Percentiles rank a stretch among this genome's conserved stretches.
Conservation (phyloP, 2,888 invertebrate genomes). For the Leucophenga montana region DNA sequence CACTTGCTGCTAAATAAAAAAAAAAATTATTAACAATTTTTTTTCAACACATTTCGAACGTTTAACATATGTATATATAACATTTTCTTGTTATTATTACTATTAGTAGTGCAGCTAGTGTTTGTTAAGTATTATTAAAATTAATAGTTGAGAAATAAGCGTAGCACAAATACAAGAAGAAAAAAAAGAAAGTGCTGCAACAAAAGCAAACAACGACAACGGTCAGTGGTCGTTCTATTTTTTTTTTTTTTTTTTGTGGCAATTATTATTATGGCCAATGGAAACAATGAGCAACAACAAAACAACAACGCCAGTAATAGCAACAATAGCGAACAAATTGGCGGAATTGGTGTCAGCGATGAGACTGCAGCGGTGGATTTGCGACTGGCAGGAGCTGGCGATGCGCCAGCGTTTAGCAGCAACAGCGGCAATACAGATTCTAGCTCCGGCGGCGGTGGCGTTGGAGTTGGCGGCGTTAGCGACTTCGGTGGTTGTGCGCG, state of each 20-base stretch:
- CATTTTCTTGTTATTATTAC: background rate
- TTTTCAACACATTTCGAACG: background rate
- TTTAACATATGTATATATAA: background rate
- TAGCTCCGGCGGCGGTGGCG: background rate
- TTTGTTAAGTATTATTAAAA: background rate
- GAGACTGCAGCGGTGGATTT: slow-evolving; percentile 30
- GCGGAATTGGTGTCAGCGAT: slow-evolving; percentile 22
- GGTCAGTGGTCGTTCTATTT: slow-evolving; percentile 9
- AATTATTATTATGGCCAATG: slow-evolving; percentile 65
- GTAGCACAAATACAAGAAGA: no score
- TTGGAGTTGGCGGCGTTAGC: background rate
- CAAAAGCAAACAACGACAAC: slow-evolving; percentile 36
- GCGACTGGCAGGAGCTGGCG: background rate
- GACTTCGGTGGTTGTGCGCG: slow-evolving; percentile 27
- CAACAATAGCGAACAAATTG: slow-evolving; percentile 32
- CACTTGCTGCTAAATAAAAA: slow-evolving; percentile 1
- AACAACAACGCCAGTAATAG: slow-evolving; percentile 45
- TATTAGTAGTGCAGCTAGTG: background rate
- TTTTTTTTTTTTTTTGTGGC: no score
- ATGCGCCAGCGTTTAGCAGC: background rate
- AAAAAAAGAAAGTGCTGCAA: slow-evolving; percentile 5
- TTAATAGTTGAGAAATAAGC: background rate
- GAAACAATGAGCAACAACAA: slow-evolving; percentile 54
- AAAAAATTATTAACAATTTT: background rate
- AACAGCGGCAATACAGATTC: background rate